These are phyloP conservation scores for Columba guinea DNA, from an alignment of 2,797 vertebrate genomes.

Conservation along the genomic window DNA sequence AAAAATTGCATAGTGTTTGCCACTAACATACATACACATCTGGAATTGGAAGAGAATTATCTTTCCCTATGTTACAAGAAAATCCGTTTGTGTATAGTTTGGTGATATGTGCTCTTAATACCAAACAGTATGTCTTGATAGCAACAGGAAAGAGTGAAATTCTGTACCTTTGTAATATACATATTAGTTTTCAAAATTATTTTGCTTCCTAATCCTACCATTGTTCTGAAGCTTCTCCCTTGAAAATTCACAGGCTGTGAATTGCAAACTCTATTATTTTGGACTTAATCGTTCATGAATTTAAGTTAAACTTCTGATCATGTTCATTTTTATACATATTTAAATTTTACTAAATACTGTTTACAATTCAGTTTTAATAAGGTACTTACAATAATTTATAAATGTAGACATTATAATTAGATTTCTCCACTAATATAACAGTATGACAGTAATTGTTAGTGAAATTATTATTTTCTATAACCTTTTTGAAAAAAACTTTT, in stretches of 20 bases:
- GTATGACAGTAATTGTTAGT: background rate
- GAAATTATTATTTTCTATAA: background rate
- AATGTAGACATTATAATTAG: background rate
- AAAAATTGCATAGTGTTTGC: background rate
- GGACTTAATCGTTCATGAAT: background rate
- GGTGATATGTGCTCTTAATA: background rate
- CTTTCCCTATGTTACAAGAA: background rate
- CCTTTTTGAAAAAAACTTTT: background rate
- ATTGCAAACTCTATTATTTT: slow-evolving; percentile 32
- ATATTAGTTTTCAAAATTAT: slow-evolving; percentile 56
- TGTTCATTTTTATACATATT: background rate
- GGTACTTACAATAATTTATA: background rate
- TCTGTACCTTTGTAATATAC: slow-evolving; percentile 33
- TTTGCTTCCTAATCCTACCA: slow-evolving; percentile 41
- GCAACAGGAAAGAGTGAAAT: slow-evolving; percentile 22
- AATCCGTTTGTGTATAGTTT: background rate
- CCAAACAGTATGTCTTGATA: background rate
- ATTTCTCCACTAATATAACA: background rate
- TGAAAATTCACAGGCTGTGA: slow-evolving; percentile 52
- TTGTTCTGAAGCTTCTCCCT: slow-evolving; percentile 35
- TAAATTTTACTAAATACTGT: background rate
- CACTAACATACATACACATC: background rate
- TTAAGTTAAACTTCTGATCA: background rate
- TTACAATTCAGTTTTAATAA: background rate
- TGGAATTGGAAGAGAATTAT: background rate